A percentile compares a stretch with the other conserved stretches of the same genome.
Evolutionary conservation across 2,888 invertebrate genomes (phyloP).

Genomic region (Temnothorax ravouxi): DNA sequence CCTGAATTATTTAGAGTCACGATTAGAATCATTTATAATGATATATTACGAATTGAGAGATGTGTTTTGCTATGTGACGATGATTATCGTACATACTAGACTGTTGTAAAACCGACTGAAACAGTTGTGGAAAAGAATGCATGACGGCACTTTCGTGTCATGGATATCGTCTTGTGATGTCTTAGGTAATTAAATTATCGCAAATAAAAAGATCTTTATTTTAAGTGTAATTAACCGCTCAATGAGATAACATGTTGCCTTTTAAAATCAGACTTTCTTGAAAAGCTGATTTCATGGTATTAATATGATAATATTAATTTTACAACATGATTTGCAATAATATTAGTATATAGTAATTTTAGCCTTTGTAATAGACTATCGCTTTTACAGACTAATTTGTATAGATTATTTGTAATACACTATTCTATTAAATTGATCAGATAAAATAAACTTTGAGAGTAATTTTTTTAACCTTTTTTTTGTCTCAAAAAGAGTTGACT

Average conservation of each 20-base stretch:
- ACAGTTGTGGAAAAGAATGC: not conserved
- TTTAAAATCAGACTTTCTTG: not conserved
- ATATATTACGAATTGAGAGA: constrained; percentile 41
- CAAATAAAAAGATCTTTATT: constrained; percentile 5
- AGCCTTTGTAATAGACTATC: not conserved
- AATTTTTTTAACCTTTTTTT: not conserved
- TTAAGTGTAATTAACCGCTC: not conserved
- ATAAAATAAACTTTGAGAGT: not conserved
- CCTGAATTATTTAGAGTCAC: constrained; percentile 64
- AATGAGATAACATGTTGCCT: not conserved
- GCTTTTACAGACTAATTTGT: not conserved
- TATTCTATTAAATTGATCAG: not conserved
- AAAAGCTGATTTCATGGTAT: not conserved
- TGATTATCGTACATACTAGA: not conserved
- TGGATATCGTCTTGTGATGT: not conserved
- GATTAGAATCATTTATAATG: constrained; percentile 57
- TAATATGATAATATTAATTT: not conserved
- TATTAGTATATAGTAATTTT: not conserved
- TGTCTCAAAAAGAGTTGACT: not conserved
- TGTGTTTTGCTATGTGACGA: constrained; percentile 32
- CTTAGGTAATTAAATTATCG: not conserved
- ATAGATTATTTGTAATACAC: not conserved
- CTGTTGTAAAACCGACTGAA: not conserved
- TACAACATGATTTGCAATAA: not conserved
- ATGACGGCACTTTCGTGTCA: not conserved